A percentile compares a stretch with the other conserved stretches of the same genome.
phyloP scores from a whole-genome alignment of 2,113 vertebrate genomes.

The Calidris pygmaea region DNA sequence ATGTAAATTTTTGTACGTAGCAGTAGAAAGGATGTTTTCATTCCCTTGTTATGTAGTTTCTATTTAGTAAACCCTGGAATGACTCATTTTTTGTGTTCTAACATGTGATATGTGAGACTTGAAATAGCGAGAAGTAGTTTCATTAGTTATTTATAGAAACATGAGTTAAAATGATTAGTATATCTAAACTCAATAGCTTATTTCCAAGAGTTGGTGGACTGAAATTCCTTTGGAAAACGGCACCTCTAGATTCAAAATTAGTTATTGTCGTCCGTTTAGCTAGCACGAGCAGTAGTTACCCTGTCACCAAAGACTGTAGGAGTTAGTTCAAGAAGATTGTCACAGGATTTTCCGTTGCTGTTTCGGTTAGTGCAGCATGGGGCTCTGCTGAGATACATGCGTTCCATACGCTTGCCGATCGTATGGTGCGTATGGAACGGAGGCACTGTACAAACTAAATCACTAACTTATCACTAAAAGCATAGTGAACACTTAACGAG shows the following conservation, averaged over 20 bases:
- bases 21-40: not conserved
- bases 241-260: not conserved
- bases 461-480: not conserved
- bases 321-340: not conserved
- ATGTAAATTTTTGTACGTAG: not conserved
- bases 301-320: not conserved
- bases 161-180: not conserved
- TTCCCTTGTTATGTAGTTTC: not conserved
- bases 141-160: not conserved
- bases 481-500: rapidly evolving
- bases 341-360: not conserved
- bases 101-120: not conserved
- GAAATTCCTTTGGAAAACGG: not conserved
- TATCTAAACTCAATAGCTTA: not conserved
- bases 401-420: no score
- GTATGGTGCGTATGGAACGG: not conserved
- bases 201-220: not conserved
- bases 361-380: not conserved
- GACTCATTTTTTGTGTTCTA: not conserved
- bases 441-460: not conserved
- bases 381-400: not conserved
- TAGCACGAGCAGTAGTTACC: not conserved
- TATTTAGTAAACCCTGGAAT: not conserved
- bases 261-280: not conserved
- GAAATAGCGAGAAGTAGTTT: not conserved